A percentile compares a stretch with the other conserved stretches of the same genome.
Conservation (phyloP, 2,888 invertebrate genomes). For the Hedychridium roseum region DNA sequence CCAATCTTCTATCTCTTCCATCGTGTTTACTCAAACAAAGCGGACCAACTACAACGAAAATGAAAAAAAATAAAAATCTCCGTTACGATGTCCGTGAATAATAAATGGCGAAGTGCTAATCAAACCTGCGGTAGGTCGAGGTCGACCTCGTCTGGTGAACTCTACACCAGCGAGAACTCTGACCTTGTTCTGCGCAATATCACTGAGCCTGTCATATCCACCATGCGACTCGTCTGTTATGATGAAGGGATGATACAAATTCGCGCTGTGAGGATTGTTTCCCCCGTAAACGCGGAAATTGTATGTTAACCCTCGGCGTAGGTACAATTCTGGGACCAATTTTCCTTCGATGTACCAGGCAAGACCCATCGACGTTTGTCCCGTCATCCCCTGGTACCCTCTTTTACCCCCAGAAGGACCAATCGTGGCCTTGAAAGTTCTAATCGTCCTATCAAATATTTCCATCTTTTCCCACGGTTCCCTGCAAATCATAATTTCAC, state of each 20-base stretch:
- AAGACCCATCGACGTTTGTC: conserved; percentile 75
- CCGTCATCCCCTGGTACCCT: conserved; percentile 79
- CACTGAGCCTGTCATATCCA: conserved; percentile 79
- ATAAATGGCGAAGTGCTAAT: no score
- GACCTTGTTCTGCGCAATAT: conserved; percentile 75
- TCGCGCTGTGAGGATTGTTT: conserved; percentile 86
- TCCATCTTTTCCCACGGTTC: conserved; percentile 66
- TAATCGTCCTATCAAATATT: conserved; percentile 70
- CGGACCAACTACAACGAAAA: conserved; percentile 72
- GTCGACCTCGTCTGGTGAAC: conserved; percentile 82
- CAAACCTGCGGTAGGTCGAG: conserved; percentile 76
- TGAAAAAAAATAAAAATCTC: background rate
- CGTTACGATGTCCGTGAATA: no score
- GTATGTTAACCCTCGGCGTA: conserved; percentile 86
- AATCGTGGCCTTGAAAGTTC: conserved; percentile 81
- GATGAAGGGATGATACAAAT: conserved; percentile 88
- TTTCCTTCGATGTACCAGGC: conserved; percentile 95
- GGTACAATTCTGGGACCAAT: conserved; percentile 85
- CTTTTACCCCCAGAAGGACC: conserved; percentile 85
- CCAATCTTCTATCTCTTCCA: conserved; percentile 78
- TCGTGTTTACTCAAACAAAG: conserved; percentile 77
- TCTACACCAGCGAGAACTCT: conserved; percentile 83
- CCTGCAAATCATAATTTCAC: conserved; percentile 36
- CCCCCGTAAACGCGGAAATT: conserved; percentile 84
- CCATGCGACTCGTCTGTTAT: conserved; percentile 87